Percentiles rank a stretch among this genome's conserved stretches.
These are phyloP conservation scores for Dioctria linearis DNA, from an alignment of 2,888 invertebrate species.

Conservation along the genomic window DNA sequence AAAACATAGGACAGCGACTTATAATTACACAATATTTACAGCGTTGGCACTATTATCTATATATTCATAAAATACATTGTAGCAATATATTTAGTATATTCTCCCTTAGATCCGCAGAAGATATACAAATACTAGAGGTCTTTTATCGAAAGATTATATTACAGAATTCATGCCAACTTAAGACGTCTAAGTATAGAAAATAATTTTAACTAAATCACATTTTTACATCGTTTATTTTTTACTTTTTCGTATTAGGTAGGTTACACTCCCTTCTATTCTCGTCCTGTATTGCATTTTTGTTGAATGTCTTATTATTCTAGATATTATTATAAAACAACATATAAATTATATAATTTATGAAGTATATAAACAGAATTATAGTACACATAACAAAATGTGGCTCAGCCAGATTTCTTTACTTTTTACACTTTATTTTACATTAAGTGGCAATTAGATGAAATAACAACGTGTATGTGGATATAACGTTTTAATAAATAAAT, in stretches of 20 bases:
- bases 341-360: constrained; percentile 57
- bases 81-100: constrained; percentile 8
- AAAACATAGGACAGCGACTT: constrained; percentile 20
- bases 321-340: constrained; percentile 50
- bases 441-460: constrained; percentile 36
- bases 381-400: constrained; percentile 43
- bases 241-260: constrained; percentile 3
- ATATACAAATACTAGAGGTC: constrained; percentile 17
- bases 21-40: constrained; percentile 41
- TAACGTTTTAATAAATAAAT: constrained; percentile 48
- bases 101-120: neutral
- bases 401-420: constrained; percentile 37
- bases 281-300: constrained; percentile 1
- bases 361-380: constrained; percentile 51
- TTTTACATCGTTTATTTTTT: constrained; percentile 47
- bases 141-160: constrained; percentile 16
- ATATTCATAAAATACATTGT: constrained; percentile 27
- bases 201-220: constrained; percentile 52
- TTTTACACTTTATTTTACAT: constrained; percentile 46
- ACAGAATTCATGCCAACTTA: constrained; percentile 28
- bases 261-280: constrained; percentile 20
- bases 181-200: constrained; percentile 24
- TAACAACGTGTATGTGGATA: constrained; percentile 49
- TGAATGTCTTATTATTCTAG: constrained; percentile 18
- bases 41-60: constrained; percentile 28